Conservation (phyloP, 1,140 invertebrate genomes). For the Lordiphosa clarofinis region DNA sequence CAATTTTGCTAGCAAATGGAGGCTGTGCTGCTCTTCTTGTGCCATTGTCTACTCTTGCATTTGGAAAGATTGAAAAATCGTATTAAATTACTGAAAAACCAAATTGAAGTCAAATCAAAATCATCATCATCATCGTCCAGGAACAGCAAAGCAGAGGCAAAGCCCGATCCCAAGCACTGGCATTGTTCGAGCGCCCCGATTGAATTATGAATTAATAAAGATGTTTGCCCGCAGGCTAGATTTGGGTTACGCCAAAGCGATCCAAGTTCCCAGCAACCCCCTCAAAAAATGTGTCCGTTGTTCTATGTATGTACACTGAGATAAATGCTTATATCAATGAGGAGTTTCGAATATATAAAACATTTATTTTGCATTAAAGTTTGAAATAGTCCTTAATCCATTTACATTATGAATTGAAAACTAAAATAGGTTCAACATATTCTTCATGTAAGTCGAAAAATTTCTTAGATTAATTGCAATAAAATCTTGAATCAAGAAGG, state of each 20-base stretch:
- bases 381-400: no score
- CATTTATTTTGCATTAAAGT: no score
- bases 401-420: no score
- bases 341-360: no score
- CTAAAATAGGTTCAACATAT: no score
- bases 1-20: constrained; percentile 35
- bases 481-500: no score
- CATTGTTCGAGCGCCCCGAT: constrained; percentile 42
- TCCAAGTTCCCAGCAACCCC: constrained; percentile 25
- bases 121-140: not conserved
- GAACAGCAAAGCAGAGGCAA: not conserved
- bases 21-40: constrained; percentile 16
- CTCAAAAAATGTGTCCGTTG: constrained; percentile 17
- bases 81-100: constrained; percentile 65
- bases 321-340: no score
- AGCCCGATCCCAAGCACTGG: constrained; percentile 13
- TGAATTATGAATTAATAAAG: constrained; percentile 79
- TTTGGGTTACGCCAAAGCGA: constrained; percentile 62
- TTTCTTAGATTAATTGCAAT: no score
- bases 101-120: constrained; percentile 63
- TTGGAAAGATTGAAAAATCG: constrained; percentile 63
- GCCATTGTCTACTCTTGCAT: constrained; percentile 21
- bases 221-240: constrained; percentile 76
- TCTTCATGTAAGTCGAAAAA: no score
- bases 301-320: not conserved